Base-by-base conservation (phyloP, 2,888 invertebrate species). In the Callyntrura guangdongensis region DNA sequence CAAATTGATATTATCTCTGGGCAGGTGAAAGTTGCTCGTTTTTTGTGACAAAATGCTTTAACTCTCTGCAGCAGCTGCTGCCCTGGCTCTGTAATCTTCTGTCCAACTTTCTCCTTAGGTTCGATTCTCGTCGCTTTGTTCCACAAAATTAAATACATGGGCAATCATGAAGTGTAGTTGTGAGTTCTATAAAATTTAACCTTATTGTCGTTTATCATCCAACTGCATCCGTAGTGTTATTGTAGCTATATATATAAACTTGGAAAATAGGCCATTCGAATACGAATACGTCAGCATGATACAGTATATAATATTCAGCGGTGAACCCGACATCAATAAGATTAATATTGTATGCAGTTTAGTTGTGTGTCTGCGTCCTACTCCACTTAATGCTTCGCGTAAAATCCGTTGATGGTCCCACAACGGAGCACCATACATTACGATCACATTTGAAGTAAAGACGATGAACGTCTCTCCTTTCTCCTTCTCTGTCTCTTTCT, bases 1-100 rank as follows among this genome's bases (percentile, higher is more conserved):
- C 45, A 83, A 67, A 72, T 17, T 74, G 22, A 74, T 74, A 49
- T 47, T 47, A 20, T 49, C 74, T n/a, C n/a, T 12, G 53, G 12
- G 20, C 49, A 74, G 22, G 74, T 74, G 22, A 74, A 53, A 74
- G 74, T 53, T 74, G 6, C 25, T 67, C 27, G 1, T 64, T 20
- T 20, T 64, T 6, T 22, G 2, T 47, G 47, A 5, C 5, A 47
- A 47, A 47, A 47, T 47, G 47, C 47, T 47, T 5, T n/a, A n/a
- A n/a, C n/a, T n/a, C n/a, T n/a, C n/a, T n/a, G n/a, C n/a, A n/a
- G n/a, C n/a, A n/a, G n/a, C n/a, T n/a, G n/a, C n/a, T n/a, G n/a
- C n/a, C n/a, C n/a, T n/a, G n/a, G n/a, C n/a, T n/a, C n/a, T n/a
- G n/a, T n/a, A n/a, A n/a, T n/a, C n/a, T n/a, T n/a, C n/a, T n/a